These are phyloP conservation scores for Sebastes paucispinis DNA, from an alignment of 2,797 vertebrate genomes.

Conservation along the genomic window DNA sequence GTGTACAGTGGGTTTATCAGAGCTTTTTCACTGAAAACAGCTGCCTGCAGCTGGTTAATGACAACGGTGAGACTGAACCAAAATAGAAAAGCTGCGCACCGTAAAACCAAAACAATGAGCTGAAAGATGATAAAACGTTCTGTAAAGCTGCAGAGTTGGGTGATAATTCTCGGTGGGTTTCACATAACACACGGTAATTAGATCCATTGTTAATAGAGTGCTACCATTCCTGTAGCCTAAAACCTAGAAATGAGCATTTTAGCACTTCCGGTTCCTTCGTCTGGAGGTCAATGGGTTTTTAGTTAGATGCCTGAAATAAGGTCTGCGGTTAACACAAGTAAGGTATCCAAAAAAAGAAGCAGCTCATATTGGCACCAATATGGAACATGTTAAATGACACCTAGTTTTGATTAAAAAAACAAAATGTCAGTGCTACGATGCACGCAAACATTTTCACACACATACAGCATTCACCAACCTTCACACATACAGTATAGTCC, in stretches of 20 bases:
- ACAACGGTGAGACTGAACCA: background rate
- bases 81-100: background rate
- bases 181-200: no score
- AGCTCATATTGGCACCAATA: background rate
- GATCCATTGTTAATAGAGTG: no score
- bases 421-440: background rate
- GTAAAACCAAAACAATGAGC: conserved; percentile 5
- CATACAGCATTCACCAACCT: conserved; percentile 32
- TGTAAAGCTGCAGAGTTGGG: background rate
- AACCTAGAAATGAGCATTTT: no score
- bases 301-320: no score
- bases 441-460: conserved; percentile 2
- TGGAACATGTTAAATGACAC: background rate
- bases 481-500: conserved; percentile 17
- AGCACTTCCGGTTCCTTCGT: no score
- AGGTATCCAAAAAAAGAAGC: background rate
- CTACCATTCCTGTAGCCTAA: no score
- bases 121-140: background rate
- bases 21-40: background rate
- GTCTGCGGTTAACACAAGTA: background rate
- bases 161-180: background rate
- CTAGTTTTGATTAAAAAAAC: background rate
- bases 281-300: no score
- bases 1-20: background rate
- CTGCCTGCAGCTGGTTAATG: conserved; percentile 39